These are phyloP conservation scores for Syngnathus rostellatus DNA, from an alignment of 2,797 vertebrate genomes.

Conservation along the genomic window DNA sequence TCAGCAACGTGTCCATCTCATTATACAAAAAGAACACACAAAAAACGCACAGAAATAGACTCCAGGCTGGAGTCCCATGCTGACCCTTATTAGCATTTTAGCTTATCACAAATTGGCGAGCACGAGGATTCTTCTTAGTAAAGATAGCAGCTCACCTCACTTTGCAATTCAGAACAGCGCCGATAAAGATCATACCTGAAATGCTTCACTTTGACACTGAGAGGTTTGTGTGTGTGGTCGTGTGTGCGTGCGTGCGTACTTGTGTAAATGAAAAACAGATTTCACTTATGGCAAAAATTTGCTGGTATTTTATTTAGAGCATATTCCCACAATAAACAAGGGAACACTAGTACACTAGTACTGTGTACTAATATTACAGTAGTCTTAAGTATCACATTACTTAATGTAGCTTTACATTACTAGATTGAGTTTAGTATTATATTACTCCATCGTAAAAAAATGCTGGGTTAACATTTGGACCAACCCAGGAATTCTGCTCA, in stretches of 20 bases:
- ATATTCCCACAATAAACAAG: too few relatives aligned
- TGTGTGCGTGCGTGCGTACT: neutral
- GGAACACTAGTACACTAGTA: too few relatives aligned
- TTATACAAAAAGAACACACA: neutral
- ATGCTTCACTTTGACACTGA: neutral
- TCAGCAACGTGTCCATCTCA: neutral
- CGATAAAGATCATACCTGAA: neutral
- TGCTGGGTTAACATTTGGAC: too few relatives aligned
- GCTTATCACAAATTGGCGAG: conserved; percentile 11
- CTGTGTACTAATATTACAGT: too few relatives aligned
- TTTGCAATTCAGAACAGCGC: neutral
- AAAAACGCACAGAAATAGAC: neutral
- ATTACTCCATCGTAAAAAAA: too few relatives aligned
- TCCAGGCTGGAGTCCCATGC: neutral
- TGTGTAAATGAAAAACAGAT: too few relatives aligned
- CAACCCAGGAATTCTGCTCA: too few relatives aligned
- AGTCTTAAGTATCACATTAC: too few relatives aligned
- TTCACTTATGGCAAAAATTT: too few relatives aligned
- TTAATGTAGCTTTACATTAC: too few relatives aligned
- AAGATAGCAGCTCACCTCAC: neutral
- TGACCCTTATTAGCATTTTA: conserved; percentile 1
- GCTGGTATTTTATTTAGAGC: too few relatives aligned
- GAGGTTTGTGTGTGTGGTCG: neutral
- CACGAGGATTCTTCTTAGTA: neutral
- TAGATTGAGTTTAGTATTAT: too few relatives aligned